A percentile compares a stretch with the other conserved stretches of the same genome.
These are phyloP conservation scores for Eilema caniola DNA, from an alignment of 2,888 invertebrate genomes.

Conservation along the genomic window DNA sequence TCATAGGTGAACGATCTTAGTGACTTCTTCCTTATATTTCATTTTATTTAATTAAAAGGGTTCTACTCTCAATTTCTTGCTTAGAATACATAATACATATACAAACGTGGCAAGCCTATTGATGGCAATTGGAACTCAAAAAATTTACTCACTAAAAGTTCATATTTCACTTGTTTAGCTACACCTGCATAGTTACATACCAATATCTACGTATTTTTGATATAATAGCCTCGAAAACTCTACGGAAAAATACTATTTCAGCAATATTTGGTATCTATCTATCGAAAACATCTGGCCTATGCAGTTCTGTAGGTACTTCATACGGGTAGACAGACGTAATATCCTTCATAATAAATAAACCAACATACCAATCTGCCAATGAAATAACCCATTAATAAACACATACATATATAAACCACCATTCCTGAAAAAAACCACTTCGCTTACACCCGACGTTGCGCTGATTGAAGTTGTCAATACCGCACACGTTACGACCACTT, in stretches of 20 bases:
- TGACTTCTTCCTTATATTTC: too few relatives aligned
- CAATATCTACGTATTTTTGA: too few relatives aligned
- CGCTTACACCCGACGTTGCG: constrained; percentile 54
- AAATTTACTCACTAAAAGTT: neutral
- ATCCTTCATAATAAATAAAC: constrained; percentile 12
- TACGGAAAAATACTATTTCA: neutral
- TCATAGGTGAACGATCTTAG: too few relatives aligned
- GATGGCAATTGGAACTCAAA: neutral
- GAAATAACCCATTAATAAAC: constrained; percentile 38
- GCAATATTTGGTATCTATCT: neutral
- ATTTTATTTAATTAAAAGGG: too few relatives aligned
- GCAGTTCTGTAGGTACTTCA: constrained; percentile 7
- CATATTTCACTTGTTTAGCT: neutral
- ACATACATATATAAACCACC: constrained; percentile 48
- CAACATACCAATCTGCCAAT: constrained; percentile 24
- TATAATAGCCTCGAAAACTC: neutral
- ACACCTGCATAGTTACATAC: neutral
- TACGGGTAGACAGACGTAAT: constrained; percentile 14
- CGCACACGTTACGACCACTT: constrained; percentile 48
- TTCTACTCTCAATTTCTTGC: too few relatives aligned
- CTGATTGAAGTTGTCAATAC: constrained; percentile 69
- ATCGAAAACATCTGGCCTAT: neutral
- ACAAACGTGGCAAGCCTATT: neutral
- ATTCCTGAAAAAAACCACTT: constrained; percentile 59
- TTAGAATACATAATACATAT: neutral